Conservation (phyloP, 64 coral and sea anemone species). For the Dendrophyllia cribrosa region DNA sequence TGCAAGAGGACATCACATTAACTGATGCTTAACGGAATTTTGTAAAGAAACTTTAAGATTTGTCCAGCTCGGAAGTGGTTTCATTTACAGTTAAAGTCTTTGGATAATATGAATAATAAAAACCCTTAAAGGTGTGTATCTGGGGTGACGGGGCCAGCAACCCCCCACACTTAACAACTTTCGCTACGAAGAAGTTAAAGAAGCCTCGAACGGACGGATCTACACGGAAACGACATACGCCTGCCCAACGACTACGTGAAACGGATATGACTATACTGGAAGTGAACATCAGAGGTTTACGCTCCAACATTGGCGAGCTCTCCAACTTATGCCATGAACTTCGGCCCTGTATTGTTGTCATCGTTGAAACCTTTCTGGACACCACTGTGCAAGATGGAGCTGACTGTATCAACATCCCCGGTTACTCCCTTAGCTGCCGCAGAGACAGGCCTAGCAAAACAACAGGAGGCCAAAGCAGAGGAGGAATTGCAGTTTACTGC, state of each 20-base stretch:
- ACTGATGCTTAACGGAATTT: too few species aligned
- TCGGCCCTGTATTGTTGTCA: not conserved
- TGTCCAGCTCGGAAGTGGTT: too few species aligned
- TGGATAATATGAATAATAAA: too few species aligned
- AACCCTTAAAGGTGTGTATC: not conserved
- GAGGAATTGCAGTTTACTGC: not conserved
- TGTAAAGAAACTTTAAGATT: too few species aligned
- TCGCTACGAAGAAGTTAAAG: not conserved
- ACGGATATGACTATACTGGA: not conserved
- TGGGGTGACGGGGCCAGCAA: not conserved
- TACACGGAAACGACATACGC: slow-evolving; percentile 2
- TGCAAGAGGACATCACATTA: too few species aligned
- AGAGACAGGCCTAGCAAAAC: not conserved
- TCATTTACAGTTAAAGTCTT: too few species aligned
- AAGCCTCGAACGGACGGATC: not conserved
- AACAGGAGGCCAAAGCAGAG: not conserved
- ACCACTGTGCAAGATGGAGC: not conserved
- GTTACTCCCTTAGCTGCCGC: not conserved
- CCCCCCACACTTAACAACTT: not conserved
- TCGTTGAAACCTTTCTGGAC: not conserved
- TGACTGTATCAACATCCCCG: not conserved
- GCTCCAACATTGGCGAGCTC: not conserved
- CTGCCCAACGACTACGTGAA: slow-evolving; percentile 1
- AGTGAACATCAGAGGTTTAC: not conserved
- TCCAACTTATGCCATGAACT: not conserved